A percentile compares a stretch with the other conserved stretches of the same genome.
Evolutionary conservation across 1,140 invertebrate species (phyloP).

Genomic region (Drepana arcuata): DNA sequence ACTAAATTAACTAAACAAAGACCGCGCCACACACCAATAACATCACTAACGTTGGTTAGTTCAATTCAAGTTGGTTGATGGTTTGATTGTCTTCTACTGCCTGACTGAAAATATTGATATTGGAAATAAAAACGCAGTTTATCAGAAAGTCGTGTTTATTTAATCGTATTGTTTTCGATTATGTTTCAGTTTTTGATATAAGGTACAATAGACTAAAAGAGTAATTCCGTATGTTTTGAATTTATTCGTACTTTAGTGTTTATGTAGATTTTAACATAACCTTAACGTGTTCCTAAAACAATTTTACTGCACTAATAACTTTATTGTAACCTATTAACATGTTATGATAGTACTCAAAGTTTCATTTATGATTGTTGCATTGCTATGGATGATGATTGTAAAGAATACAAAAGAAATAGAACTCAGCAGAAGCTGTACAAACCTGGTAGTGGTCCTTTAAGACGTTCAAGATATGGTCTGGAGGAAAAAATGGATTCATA

Average conservation of each 20-base stretch:
- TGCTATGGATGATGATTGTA: conserved; percentile 71
- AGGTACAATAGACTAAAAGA: too few species aligned
- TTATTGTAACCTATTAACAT: conserved; percentile 7
- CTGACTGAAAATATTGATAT: neutral
- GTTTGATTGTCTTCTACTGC: too few species aligned
- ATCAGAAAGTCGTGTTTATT: neutral
- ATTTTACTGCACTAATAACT: neutral
- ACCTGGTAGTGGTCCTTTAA: conserved; percentile 67
- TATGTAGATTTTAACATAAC: conserved; percentile 37
- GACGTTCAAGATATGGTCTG: conserved; percentile 59
- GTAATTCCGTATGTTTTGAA: too few species aligned
- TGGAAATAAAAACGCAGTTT: neutral
- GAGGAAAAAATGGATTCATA: conserved; percentile 56
- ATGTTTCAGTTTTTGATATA: conserved; percentile 28
- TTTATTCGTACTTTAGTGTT: conserved; percentile 16
- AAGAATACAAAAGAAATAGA: conserved; percentile 66
- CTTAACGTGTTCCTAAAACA: conserved; percentile 16
- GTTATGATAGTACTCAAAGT: too few species aligned
- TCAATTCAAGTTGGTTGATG: too few species aligned
- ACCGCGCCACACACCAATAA: too few species aligned
- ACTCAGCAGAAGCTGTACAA: conserved; percentile 68
- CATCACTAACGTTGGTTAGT: too few species aligned
- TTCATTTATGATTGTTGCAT: conserved; percentile 5
- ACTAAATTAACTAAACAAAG: too few species aligned
- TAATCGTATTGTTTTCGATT: conserved; percentile 23